phyloP scores from a whole-genome alignment of 2,888 invertebrate genomes.

The Pimpla rufipes region DNA sequence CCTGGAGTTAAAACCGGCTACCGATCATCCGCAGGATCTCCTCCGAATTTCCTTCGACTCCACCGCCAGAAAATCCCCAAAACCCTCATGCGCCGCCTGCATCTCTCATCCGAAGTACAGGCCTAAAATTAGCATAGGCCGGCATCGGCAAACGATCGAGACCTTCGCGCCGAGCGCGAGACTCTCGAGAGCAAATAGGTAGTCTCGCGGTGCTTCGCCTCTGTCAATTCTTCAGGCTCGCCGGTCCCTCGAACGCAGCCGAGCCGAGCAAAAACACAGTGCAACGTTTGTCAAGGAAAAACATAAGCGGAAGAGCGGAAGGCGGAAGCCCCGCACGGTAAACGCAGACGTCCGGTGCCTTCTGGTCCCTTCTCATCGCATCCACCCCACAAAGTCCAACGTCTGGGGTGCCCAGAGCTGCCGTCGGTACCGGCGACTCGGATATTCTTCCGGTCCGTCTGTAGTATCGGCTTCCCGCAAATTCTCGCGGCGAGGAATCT shows the following conservation, averaged over 20 bases:
- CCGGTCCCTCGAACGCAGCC: conserved; percentile 10
- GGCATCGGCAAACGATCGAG: conserved; percentile 62
- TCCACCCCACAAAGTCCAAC: too few species aligned
- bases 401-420: too few species aligned
- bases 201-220: conserved; percentile 29
- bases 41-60: neutral
- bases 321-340: conserved; percentile 25
- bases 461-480: conserved; percentile 17
- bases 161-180: conserved; percentile 48
- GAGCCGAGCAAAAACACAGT: neutral
- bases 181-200: conserved; percentile 44
- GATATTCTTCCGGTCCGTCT: conserved; percentile 3
- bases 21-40: too few species aligned
- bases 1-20: too few species aligned
- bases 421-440: too few species aligned
- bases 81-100: conserved; percentile 13
- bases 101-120: conserved; percentile 29
- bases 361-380: neutral
- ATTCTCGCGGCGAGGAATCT: neutral
- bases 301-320: neutral
- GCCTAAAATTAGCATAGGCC: conserved; percentile 67
- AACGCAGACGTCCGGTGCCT: conserved; percentile 40
- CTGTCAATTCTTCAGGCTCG: neutral
- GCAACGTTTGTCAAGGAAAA: neutral
- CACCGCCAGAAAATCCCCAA: conserved; percentile 24